A percentile compares a stretch with the other conserved stretches of the same genome.
Evolutionary conservation across 2,113 vertebrate species (phyloP).

Genomic region (Sardina pilchardus): DNA sequence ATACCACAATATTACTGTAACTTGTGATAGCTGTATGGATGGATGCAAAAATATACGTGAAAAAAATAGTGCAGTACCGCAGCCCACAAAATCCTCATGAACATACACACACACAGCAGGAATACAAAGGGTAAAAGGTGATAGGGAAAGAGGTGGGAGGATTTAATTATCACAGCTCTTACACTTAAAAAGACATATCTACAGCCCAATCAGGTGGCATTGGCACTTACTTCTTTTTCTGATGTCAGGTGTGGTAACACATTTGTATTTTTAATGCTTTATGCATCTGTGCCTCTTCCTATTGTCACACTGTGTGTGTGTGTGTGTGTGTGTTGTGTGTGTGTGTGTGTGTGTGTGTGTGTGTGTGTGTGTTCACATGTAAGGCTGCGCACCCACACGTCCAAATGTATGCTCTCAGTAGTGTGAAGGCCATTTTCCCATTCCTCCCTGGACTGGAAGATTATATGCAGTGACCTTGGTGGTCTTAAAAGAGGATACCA

Average conservation of each 20-base stretch:
- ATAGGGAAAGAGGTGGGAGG: too few relatives aligned
- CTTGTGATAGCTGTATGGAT: background rate
- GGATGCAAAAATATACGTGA: too few relatives aligned
- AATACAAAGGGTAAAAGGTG: too few relatives aligned
- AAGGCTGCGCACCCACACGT: background rate
- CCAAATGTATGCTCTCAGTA: background rate
- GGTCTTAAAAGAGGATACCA: background rate
- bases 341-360: slow-evolving; percentile 34
- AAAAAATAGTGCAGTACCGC: too few relatives aligned
- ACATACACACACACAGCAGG: too few relatives aligned
- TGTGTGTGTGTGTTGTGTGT: slow-evolving; percentile 36
- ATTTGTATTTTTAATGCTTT: background rate
- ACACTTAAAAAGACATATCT: background rate
- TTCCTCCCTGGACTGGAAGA: too few relatives aligned
- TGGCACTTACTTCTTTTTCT: background rate
- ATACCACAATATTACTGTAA: too few relatives aligned
- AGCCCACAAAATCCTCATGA: too few relatives aligned
- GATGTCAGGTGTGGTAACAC: background rate
- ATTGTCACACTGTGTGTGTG: background rate
- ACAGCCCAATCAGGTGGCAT: background rate
- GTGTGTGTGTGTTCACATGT: slow-evolving; percentile 40
- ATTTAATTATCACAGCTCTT: background rate
- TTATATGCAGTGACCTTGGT: background rate
- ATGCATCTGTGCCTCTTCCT: background rate
- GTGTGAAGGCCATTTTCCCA: background rate